Conservation (phyloP, 37 sponge, comb jelly and placozoan species). For the Beroe ovata region DNA sequence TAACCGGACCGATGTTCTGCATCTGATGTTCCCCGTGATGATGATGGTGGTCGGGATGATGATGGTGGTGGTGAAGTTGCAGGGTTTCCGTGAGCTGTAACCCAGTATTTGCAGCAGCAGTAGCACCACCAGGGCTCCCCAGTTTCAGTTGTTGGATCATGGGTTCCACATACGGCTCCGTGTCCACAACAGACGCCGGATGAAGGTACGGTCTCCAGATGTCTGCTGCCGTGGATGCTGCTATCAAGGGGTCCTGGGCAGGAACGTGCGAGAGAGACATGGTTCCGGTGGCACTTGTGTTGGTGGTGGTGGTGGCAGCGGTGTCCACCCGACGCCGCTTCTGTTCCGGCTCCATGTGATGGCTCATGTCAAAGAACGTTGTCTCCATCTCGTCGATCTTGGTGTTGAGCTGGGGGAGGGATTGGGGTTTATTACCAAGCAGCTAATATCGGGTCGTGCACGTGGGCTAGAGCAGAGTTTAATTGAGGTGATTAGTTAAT, state of each 20-base stretch:
- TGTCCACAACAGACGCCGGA: too few relatives aligned
- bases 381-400: slow-evolving; percentile 15
- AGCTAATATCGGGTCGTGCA: too few relatives aligned
- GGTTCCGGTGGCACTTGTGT: not conserved
- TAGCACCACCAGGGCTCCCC: too few relatives aligned
- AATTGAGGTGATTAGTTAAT: not conserved
- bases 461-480: not conserved
- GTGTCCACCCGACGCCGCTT: slow-evolving; percentile 22
- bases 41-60: too few relatives aligned
- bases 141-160: slow-evolving; percentile 13
- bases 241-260: not conserved
- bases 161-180: not conserved
- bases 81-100: too few relatives aligned
- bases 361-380: slow-evolving; percentile 13
- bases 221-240: not conserved
- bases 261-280: not conserved
- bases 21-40: too few relatives aligned
- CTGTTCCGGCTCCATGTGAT: not conserved
- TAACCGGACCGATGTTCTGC: too few relatives aligned
- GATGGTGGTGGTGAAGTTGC: too few relatives aligned
- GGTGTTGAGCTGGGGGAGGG: slow-evolving; percentile 2
- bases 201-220: slow-evolving; percentile 61
- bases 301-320: not conserved
- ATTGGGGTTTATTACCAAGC: not conserved
- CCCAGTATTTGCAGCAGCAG: too few relatives aligned